These are phyloP conservation scores for Philhelius pedissequus DNA, from an alignment of 2,888 invertebrate species.

Conservation along the genomic window DNA sequence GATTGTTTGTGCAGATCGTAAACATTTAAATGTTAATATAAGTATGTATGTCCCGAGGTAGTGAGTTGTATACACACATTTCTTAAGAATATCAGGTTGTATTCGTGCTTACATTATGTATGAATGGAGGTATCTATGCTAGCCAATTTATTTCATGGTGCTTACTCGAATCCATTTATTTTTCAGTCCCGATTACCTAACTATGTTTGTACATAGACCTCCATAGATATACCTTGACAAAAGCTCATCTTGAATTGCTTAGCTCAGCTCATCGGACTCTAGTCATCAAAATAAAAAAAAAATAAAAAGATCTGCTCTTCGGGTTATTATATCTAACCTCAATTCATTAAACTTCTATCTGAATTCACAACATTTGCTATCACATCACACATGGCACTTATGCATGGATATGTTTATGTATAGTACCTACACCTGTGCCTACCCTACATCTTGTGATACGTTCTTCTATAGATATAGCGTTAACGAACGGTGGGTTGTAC, in stretches of 20 bases:
- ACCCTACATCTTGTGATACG: not conserved
- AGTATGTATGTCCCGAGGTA: not conserved
- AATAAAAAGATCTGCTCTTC: slow-evolving; percentile 1
- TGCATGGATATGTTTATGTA: not conserved
- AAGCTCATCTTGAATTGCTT: slow-evolving; percentile 2
- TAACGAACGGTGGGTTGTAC: slow-evolving; percentile 2
- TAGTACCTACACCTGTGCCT: not conserved
- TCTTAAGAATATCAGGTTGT: not conserved
- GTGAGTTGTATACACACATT: not conserved
- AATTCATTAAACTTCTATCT: slow-evolving; percentile 27
- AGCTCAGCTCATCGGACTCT: slow-evolving; percentile 8
- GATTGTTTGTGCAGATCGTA: not conserved
- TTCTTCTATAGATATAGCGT: not conserved
- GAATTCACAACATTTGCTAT: slow-evolving; percentile 41
- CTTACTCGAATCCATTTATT: slow-evolving; percentile 21
- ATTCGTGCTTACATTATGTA: not conserved
- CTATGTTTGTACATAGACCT: not conserved
- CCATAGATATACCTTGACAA: not conserved
- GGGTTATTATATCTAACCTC: slow-evolving; percentile 39
- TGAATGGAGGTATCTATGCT: not conserved
- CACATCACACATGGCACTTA: not conserved
- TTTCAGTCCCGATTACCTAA: slow-evolving; percentile 17
- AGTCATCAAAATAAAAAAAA: slow-evolving; percentile 22
- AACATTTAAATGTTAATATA: slow-evolving; percentile 6
- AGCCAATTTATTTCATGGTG: slow-evolving; percentile 9